Conservation (phyloP, 2,888 invertebrate species). For the Elmis aenea region DNA sequence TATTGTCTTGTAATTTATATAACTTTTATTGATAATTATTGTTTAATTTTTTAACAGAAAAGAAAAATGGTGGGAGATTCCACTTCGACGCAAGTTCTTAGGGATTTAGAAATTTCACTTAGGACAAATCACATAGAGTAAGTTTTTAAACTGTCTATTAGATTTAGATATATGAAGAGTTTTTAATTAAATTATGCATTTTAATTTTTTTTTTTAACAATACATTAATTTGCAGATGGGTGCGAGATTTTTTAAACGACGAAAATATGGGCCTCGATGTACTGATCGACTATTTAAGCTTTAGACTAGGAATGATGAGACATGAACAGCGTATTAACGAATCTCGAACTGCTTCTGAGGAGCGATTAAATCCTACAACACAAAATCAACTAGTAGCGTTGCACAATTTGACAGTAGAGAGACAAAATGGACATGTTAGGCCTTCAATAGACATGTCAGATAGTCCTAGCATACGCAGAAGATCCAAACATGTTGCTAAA, state of each 20-base stretch:
- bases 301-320: conserved; percentile 89
- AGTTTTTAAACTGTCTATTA: conserved; percentile 44
- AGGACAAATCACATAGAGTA: conserved; percentile 99
- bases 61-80: conserved; percentile 95
- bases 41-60: conserved; percentile 83
- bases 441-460: conserved; percentile 53
- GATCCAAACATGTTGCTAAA: conserved; percentile 80
- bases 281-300: conserved; percentile 94
- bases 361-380: conserved; percentile 58
- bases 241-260: conserved; percentile 94
- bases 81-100: conserved; percentile 95
- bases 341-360: conserved; percentile 70
- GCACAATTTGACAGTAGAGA: conserved; percentile 20
- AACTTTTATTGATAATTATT: no score
- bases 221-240: conserved; percentile 73
- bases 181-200: conserved; percentile 5
- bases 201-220: no score
- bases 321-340: conserved; percentile 80
- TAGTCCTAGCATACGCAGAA: conserved; percentile 66
- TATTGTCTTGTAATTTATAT: no score
- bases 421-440: conserved; percentile 31
- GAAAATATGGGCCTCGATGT: conserved; percentile 95
- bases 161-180: conserved; percentile 2
- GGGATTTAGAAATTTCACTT: conserved; percentile 97
- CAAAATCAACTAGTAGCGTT: conserved; percentile 39